Base-by-base conservation (phyloP, 2,888 invertebrate genomes). In the Cosmopolites sordidus region DNA sequence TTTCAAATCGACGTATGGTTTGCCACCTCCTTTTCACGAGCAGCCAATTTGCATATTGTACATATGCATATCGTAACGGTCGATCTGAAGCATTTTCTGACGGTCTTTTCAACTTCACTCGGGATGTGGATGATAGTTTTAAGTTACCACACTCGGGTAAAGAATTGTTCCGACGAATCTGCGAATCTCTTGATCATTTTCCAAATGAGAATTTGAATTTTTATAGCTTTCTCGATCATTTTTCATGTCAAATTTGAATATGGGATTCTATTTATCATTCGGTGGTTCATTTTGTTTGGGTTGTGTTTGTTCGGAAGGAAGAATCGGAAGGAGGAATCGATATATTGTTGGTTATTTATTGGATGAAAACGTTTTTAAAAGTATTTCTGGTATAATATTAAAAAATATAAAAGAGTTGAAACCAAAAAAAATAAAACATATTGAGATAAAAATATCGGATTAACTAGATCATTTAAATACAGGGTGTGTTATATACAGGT, bases 51-150 rank as follows among this genome's bases (percentile, higher is more conserved):
- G 54, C 54, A 54, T 54, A 46, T 54, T 47, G 47, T 11, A 33
- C 54, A 54, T 46, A 54, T 54, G 46, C 46, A 54, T 50, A 54
- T 54, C 54, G 50, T 54, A 54, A 54, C 50, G 42, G 33, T 43
- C 54, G 54, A 54, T 54, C 54, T 54, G 50, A 50, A 54, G 50
- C 22, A 43, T 46, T 39, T 46, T 50, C 47, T 27, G 46, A 50
- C 43, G 50, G 33, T 12, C 33, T 30, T 50, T 45, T 45, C 48
- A 47, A 17, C 38, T 50, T 50, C n/a, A n/a, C n/a, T 49, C 41
- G 47, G 30, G 50, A 50, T 30, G 45, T 38, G 16, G 16, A 9
- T 33, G 43, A 49, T 43, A 38, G 43, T 39, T 33, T 49, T 43
- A 30, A 49, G 42, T 49, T 49, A 37, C 5, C 14, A 15, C 11